A percentile compares a stretch with the other conserved stretches of the same genome.
phyloP scores from a whole-genome alignment of 2,888 invertebrate species.

The Linnaemya tessellans region DNA sequence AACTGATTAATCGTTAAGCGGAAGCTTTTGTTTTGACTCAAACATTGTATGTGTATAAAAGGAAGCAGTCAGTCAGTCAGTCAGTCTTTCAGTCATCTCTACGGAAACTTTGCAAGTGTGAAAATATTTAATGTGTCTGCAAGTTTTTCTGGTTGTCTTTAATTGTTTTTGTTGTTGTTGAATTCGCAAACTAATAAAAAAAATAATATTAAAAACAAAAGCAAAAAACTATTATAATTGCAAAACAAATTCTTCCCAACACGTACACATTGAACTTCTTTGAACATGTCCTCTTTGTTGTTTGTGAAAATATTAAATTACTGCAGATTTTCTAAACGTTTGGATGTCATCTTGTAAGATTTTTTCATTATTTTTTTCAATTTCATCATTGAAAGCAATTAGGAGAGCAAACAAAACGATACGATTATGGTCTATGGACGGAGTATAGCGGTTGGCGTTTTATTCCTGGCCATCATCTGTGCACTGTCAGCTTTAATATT shows the following conservation, averaged over 20 bases:
- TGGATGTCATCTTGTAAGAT: neutral
- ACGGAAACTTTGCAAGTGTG: slow-evolving; percentile 4
- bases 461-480: slow-evolving; percentile 79
- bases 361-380: slow-evolving; percentile 19
- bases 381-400: slow-evolving; percentile 32
- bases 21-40: slow-evolving; percentile 35
- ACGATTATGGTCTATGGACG: slow-evolving; percentile 80
- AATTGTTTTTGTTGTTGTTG: slow-evolving; percentile 2
- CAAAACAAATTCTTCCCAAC: slow-evolving; percentile 34
- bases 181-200: slow-evolving; percentile 14
- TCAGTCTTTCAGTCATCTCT: neutral
- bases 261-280: neutral
- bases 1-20: slow-evolving; percentile 74
- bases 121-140: slow-evolving; percentile 41
- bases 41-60: neutral
- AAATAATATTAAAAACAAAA: neutral
- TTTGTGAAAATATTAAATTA: slow-evolving; percentile 56
- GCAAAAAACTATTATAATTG: slow-evolving; percentile 31
- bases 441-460: slow-evolving; percentile 81
- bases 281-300: slow-evolving; percentile 46
- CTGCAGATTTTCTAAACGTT: slow-evolving; percentile 34
- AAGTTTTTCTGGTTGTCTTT: slow-evolving; percentile 3
- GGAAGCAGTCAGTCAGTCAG: neutral
- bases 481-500: slow-evolving; percentile 80
- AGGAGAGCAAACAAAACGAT: slow-evolving; percentile 7